phyloP scores from a whole-genome alignment of 2,113 vertebrate genomes.

The Peromyscus polionotus region DNA sequence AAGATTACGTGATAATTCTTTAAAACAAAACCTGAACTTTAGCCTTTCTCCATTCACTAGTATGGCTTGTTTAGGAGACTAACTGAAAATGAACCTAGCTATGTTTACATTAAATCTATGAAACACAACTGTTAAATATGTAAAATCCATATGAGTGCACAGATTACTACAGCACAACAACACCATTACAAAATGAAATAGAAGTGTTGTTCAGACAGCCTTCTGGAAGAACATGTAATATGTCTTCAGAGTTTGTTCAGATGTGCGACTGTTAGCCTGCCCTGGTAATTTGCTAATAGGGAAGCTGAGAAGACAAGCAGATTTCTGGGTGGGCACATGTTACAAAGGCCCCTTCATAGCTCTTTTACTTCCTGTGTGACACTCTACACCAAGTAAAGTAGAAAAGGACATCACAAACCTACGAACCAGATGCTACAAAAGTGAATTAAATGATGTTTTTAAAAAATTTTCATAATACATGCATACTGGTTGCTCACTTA shows the following conservation, averaged over 20 bases:
- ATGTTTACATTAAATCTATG: not conserved
- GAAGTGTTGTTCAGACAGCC: not conserved
- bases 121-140: not conserved
- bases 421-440: not conserved
- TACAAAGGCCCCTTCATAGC: not conserved
- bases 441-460: not conserved
- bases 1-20: slow-evolving; percentile 4
- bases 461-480: not conserved
- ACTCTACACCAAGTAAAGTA: not conserved
- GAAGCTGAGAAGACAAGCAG: not conserved
- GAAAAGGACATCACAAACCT: not conserved
- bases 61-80: not conserved
- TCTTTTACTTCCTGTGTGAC: not conserved
- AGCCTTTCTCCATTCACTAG: not conserved
- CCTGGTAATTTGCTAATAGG: not conserved
- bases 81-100: not conserved
- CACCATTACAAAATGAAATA: slow-evolving; percentile 15
- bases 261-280: not conserved
- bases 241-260: not conserved
- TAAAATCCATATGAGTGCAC: not conserved
- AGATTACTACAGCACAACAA: not conserved
- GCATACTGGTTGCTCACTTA: not conserved
- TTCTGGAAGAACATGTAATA: not conserved
- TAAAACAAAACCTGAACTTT: not conserved
- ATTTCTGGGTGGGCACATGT: not conserved